Percentiles rank a stretch among this genome's conserved stretches.
phyloP scores from a whole-genome alignment of 1,140 invertebrate genomes.

The Helicoverpa zea region DNA sequence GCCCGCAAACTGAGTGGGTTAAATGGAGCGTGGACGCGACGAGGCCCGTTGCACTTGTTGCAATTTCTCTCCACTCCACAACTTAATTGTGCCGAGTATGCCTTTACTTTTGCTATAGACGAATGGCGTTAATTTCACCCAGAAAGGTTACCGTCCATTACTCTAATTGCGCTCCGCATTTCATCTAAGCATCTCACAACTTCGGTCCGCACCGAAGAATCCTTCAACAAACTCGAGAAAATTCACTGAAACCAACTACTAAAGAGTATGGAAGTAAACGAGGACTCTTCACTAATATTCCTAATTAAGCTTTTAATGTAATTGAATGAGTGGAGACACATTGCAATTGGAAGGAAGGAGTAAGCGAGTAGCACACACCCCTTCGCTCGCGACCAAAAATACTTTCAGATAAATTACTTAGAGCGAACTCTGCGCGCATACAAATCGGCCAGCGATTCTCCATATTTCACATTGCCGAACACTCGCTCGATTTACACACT shows the following conservation, averaged over 20 bases:
- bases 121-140: constrained; percentile 83
- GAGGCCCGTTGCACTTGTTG: constrained; percentile 82
- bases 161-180: constrained; percentile 85
- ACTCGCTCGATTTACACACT: constrained; percentile 77
- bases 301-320: constrained; percentile 86
- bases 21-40: constrained; percentile 82
- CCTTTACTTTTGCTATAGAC: constrained; percentile 81
- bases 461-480: constrained; percentile 78
- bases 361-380: constrained; percentile 53
- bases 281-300: constrained; percentile 81
- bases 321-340: constrained; percentile 81
- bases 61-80: constrained; percentile 82
- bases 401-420: constrained; percentile 84
- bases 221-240: constrained; percentile 78
- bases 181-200: constrained; percentile 83
- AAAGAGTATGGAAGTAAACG: constrained; percentile 78
- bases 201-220: constrained; percentile 73
- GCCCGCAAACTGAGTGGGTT: constrained; percentile 78
- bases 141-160: constrained; percentile 83
- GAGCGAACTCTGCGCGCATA: constrained; percentile 74
- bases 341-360: constrained; percentile 62
- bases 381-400: constrained; percentile 74
- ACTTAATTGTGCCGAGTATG: constrained; percentile 84
- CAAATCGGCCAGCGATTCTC: constrained; percentile 78
- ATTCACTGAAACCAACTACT: constrained; percentile 73